Evolutionary conservation across 2,797 vertebrate genomes (phyloP).

Genomic region (Muscicapa striata): DNA sequence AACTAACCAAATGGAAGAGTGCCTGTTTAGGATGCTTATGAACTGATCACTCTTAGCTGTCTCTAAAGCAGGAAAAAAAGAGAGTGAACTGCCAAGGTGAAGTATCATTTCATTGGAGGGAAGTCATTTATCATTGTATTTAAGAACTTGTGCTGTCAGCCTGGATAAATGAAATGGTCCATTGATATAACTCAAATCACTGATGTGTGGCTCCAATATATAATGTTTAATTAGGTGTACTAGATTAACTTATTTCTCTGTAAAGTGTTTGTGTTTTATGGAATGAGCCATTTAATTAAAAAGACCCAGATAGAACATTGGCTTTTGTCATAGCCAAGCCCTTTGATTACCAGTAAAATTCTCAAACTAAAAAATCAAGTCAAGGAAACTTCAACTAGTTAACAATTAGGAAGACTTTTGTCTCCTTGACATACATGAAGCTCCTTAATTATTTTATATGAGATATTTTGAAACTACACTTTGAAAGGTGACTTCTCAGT

Average conservation of each 20-base stretch:
- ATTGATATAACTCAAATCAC: conserved; percentile 65
- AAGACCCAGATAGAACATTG: neutral
- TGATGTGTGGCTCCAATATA: conserved; percentile 63
- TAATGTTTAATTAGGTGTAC: conserved; percentile 73
- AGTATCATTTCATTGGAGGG: conserved; percentile 61
- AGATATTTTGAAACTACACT: neutral
- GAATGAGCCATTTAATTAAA: conserved; percentile 53
- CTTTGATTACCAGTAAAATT: conserved; percentile 20
- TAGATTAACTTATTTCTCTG: conserved; percentile 70
- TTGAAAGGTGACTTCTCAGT: neutral
- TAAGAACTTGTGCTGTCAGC: conserved; percentile 72
- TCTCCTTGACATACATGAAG: neutral
- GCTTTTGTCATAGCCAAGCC: neutral
- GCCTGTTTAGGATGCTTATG: conserved; percentile 55
- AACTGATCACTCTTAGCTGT: conserved; percentile 43
- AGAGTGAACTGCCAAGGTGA: conserved; percentile 65
- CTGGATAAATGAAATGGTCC: conserved; percentile 67
- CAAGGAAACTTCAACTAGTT: neutral
- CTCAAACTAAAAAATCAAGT: conserved; percentile 31
- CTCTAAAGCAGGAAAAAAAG: conserved; percentile 57
- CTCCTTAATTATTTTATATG: neutral
- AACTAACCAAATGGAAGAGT: conserved; percentile 42
- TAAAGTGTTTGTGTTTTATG: conserved; percentile 68
- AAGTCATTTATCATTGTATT: conserved; percentile 73
- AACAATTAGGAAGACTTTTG: neutral